These are phyloP conservation scores for Rhogogaster chlorosoma DNA, from an alignment of 2,888 invertebrate genomes.

Conservation along the genomic window DNA sequence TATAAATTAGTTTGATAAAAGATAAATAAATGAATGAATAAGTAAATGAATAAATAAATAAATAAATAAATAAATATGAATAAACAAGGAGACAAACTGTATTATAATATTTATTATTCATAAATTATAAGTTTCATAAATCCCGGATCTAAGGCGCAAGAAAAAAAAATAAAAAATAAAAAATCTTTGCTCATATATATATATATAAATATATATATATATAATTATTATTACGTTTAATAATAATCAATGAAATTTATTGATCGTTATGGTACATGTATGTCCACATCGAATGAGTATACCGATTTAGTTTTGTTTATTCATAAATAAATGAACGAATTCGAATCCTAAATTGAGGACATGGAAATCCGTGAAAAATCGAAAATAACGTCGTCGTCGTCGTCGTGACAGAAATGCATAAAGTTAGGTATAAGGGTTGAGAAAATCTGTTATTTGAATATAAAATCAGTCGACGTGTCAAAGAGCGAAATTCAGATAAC, in stretches of 20 bases:
- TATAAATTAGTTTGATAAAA: neutral
- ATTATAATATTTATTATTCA: neutral
- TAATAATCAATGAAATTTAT: neutral
- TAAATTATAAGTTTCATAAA: neutral
- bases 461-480: conserved; percentile 17
- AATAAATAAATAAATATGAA: neutral
- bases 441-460: conserved; percentile 35
- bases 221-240: neutral
- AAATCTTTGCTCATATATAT: neutral
- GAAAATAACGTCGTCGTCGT: neutral
- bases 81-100: neutral
- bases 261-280: neutral
- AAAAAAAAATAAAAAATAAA: too few relatives aligned
- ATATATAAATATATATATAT: neutral
- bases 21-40: neutral
- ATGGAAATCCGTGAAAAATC: neutral
- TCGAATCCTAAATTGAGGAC: neutral
- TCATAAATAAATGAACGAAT: neutral
- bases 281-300: neutral
- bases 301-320: neutral
- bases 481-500: conserved; percentile 14
- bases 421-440: neutral
- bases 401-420: neutral
- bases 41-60: neutral
- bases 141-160: neutral